phyloP scores from a whole-genome alignment of 2,888 invertebrate species.

The Hypena proboscidalis region DNA sequence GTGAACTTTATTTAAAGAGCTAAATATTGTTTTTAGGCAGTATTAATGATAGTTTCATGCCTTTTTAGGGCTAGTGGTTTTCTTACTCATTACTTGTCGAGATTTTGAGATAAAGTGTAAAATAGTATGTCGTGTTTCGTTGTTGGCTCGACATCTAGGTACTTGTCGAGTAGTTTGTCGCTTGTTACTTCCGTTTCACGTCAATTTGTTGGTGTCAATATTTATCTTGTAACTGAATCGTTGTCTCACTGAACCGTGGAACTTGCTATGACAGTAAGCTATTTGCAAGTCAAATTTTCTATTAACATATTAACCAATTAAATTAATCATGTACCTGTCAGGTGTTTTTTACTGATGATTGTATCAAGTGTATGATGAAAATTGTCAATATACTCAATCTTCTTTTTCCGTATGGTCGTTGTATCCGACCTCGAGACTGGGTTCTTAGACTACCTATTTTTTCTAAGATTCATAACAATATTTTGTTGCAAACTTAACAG shows the following conservation, averaged over 20 bases:
- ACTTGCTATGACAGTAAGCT: constrained; percentile 18
- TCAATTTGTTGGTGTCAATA: constrained; percentile 36
- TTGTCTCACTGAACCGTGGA: constrained; percentile 22
- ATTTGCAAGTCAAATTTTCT: constrained; percentile 27
- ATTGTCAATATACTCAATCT: no score
- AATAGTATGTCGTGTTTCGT: neutral
- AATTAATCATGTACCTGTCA: neutral
- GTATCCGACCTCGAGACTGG: no score
- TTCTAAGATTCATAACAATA: no score
- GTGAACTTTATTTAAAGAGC: constrained; percentile 51
- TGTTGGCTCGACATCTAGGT: constrained; percentile 14
- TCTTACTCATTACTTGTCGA: constrained; percentile 23
- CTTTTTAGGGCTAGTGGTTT: constrained; percentile 23
- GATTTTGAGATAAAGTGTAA: constrained; percentile 16
- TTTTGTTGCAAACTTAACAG: no score
- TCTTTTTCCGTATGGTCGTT: no score
- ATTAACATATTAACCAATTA: constrained; percentile 7
- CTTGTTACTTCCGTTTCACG: constrained; percentile 24
- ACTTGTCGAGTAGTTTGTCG: constrained; percentile 5
- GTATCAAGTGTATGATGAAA: no score
- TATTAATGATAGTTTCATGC: constrained; percentile 33
- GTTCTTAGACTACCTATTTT: no score
- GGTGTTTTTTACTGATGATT: no score
- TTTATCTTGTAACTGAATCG: constrained; percentile 34
- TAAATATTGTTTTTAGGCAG: constrained; percentile 45